phyloP scores from a whole-genome alignment of 2,113 vertebrate species.

The Echinops telfairi region DNA sequence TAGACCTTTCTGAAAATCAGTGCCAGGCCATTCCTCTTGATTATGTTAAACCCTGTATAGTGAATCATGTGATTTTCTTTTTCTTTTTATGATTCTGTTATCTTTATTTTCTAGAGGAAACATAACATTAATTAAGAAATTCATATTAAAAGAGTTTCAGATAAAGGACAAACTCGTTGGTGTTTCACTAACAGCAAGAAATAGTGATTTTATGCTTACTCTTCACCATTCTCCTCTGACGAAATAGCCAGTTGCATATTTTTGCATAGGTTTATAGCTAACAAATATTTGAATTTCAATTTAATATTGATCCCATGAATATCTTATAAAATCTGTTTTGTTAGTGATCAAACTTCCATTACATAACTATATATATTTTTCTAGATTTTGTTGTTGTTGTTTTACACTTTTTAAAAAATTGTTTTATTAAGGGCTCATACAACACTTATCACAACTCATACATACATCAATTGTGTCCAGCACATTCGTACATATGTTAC shows the following conservation, averaged over 20 bases:
- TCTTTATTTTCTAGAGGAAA: not conserved
- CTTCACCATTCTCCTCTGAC: not conserved
- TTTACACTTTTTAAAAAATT: too few species aligned
- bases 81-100: not conserved
- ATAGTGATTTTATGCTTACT: not conserved
- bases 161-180: not conserved
- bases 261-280: not conserved
- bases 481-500: too few species aligned
- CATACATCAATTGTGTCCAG: too few species aligned
- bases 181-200: not conserved
- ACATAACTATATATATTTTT: slow-evolving; percentile 36
- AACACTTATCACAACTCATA: too few species aligned
- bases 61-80: too few species aligned
- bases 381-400: too few species aligned
- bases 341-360: slow-evolving; percentile 11
- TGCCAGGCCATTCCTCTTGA: too few species aligned
- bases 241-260: slow-evolving; percentile 7
- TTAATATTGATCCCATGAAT: slow-evolving; percentile 40
- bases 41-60: too few species aligned
- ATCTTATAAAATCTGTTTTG: slow-evolving; percentile 45
- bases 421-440: too few species aligned
- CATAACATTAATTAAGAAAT: not conserved
- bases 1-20: too few species aligned
- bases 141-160: slow-evolving; percentile 7
- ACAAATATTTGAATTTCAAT: slow-evolving; percentile 43